A percentile compares a stretch with the other conserved stretches of the same genome.
Evolutionary conservation across 37 sponge, comb jelly and placozoan genomes (phyloP).

Genomic region (Spongilla lacustris): DNA sequence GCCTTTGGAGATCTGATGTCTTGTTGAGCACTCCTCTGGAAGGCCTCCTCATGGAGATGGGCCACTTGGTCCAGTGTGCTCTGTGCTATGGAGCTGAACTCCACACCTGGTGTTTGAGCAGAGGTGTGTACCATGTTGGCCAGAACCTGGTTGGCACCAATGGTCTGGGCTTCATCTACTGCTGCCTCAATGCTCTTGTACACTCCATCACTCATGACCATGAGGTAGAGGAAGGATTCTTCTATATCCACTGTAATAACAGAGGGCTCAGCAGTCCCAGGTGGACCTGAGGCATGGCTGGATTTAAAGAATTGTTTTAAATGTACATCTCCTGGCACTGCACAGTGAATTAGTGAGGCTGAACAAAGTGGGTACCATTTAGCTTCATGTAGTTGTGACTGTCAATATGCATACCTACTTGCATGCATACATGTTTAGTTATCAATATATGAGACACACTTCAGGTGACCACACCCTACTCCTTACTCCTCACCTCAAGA

Average conservation of each 20-base stretch:
- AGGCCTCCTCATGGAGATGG: constrained; percentile 41
- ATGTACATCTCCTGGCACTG: no score
- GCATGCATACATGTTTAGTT: no score
- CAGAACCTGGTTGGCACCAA: constrained; percentile 38
- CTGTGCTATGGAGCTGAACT: constrained; percentile 22
- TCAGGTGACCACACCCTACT: neutral
- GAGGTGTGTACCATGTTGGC: constrained; percentile 24
- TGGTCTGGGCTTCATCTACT: constrained; percentile 4
- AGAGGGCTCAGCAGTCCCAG: constrained; percentile 66
- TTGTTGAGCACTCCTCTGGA: constrained; percentile 20
- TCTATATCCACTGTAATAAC: constrained; percentile 16
- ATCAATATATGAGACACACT: no score
- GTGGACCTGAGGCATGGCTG: constrained; percentile 54
- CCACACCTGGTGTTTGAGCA: neutral
- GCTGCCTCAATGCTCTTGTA: constrained; percentile 81
- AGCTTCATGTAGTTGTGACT: no score
- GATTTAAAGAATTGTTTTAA: neutral
- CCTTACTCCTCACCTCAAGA: constrained; percentile 61
- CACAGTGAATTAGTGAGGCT: no score
- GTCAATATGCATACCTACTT: no score
- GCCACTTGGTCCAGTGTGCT: constrained; percentile 46
- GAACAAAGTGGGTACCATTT: no score
- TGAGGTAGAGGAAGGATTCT: constrained; percentile 50
- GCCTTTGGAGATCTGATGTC: constrained; percentile 37
- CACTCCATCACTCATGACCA: constrained; percentile 89